Base-by-base conservation (phyloP, 1,140 invertebrate species). In the Drosophila azteca region DNA sequence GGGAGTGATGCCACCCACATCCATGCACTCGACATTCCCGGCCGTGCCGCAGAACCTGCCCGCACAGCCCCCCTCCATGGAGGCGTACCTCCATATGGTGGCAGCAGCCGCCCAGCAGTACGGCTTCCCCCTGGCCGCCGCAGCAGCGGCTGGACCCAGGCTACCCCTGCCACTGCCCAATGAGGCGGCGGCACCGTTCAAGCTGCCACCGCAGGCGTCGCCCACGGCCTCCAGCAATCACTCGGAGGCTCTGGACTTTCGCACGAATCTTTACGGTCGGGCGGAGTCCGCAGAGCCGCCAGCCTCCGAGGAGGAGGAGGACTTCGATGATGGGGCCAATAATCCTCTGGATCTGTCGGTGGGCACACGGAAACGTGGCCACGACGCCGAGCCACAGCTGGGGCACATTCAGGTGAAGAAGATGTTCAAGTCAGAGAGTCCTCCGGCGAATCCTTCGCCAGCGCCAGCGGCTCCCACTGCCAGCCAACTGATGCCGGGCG, bases 341-440 rank as follows among this genome's bases (percentile, higher is more conserved):
- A 91, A 91, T 75, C 96, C 96, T 3, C 91, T 97, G 45, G 96
- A 97, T 93, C 92, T 97, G 20, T 96, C 96, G 0, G 94, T 96
- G 31, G 95, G 95, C 46, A 94, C 96, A 72, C 96, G 97, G 77
- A 93, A 96, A 66, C 94, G 94, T 5, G 93, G 94, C 5, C 83
- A 82, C 41, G 83, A 88, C 7, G 43, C 61, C 13, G 63, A 72
- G 22, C 31, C 66, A 0, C 46, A 94, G 93, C 46, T 90, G 6
- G 90, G 90, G 0, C 90, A 91, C 52, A 91, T 91, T 5, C 90
- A 91, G 29, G 90, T 91, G 52, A 91, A 91, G 68, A 91, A 91
- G 51, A 91, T 91, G 60, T 91, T 91, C 44, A 91, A 91, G 52
- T 79, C 81, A 6, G 94, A 95, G 0, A 93, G 94, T 39, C 94